A percentile compares a stretch with the other conserved stretches of the same genome.
These are phyloP conservation scores for Dysdera silvatica DNA, from an alignment of 1,140 invertebrate genomes.

Conservation along the genomic window DNA sequence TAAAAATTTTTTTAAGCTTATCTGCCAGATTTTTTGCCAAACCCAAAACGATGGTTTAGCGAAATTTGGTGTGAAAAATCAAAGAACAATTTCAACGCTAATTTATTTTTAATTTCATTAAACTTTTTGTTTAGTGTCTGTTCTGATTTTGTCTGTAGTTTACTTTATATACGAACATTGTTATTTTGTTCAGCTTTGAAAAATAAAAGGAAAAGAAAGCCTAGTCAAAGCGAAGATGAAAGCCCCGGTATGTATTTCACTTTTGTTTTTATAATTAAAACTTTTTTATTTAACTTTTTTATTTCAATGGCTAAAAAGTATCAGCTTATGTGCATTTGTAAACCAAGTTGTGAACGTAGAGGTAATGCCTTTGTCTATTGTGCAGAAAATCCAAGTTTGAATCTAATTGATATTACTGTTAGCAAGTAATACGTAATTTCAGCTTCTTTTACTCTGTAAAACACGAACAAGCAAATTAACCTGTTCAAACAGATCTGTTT, in stretches of 20 bases:
- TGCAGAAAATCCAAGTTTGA: neutral
- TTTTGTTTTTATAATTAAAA: neutral
- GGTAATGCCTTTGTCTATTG: neutral
- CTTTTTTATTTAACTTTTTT: neutral
- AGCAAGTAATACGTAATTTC: neutral
- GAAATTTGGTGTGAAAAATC: too few relatives aligned
- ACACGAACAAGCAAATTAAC: neutral
- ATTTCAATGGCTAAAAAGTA: neutral
- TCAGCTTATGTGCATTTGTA: neutral
- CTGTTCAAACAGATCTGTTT: too few relatives aligned
- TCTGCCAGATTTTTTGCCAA: too few relatives aligned
- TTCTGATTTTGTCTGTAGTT: too few relatives aligned
- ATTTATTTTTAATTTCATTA: too few relatives aligned
- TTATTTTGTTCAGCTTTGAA: constrained; percentile 5
- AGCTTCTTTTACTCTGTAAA: neutral
- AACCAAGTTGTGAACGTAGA: neutral
- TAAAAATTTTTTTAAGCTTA: too few relatives aligned
- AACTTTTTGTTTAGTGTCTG: too few relatives aligned
- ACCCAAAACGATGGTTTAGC: too few relatives aligned
- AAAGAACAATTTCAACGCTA: too few relatives aligned
- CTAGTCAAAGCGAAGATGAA: constrained; percentile 21
- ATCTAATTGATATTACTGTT: neutral
- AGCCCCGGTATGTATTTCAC: constrained; percentile 17
- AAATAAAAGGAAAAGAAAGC: constrained; percentile 14
- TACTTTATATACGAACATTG: too few relatives aligned